A percentile compares a stretch with the other conserved stretches of the same genome.
These are phyloP conservation scores for Meliscaeva auricollis DNA, from an alignment of 2,888 invertebrate species.

Conservation along the genomic window DNA sequence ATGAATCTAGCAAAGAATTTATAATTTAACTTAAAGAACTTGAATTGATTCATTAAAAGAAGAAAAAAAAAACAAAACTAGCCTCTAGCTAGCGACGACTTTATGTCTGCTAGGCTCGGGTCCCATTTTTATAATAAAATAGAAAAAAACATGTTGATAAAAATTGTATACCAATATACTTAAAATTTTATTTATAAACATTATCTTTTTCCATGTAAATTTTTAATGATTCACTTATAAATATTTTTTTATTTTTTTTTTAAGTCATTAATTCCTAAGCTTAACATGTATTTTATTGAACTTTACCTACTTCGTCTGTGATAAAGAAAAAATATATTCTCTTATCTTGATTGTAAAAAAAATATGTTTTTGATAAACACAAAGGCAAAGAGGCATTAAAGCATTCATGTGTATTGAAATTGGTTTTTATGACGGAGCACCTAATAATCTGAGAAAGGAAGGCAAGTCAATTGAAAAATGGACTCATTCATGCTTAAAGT, in stretches of 20 bases:
- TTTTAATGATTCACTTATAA: too few relatives aligned
- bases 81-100: neutral
- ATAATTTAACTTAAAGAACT: neutral
- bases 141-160: neutral
- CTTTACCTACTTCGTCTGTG: too few relatives aligned
- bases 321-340: too few relatives aligned
- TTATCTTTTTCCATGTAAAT: too few relatives aligned
- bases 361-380: neutral
- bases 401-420: conserved; percentile 23
- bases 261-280: too few relatives aligned
- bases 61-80: too few relatives aligned
- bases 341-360: too few relatives aligned
- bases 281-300: too few relatives aligned
- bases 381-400: neutral
- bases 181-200: too few relatives aligned
- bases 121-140: neutral
- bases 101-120: too few relatives aligned
- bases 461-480: conserved; percentile 6
- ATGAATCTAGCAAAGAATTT: neutral
- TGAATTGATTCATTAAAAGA: conserved; percentile 13
- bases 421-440: conserved; percentile 14
- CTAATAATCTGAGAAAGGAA: conserved; percentile 22
- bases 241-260: too few relatives aligned
- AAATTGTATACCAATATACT: too few relatives aligned
- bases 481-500: neutral